phyloP scores from a whole-genome alignment of 1,140 invertebrate species.

The Medauroidea extradentata region DNA sequence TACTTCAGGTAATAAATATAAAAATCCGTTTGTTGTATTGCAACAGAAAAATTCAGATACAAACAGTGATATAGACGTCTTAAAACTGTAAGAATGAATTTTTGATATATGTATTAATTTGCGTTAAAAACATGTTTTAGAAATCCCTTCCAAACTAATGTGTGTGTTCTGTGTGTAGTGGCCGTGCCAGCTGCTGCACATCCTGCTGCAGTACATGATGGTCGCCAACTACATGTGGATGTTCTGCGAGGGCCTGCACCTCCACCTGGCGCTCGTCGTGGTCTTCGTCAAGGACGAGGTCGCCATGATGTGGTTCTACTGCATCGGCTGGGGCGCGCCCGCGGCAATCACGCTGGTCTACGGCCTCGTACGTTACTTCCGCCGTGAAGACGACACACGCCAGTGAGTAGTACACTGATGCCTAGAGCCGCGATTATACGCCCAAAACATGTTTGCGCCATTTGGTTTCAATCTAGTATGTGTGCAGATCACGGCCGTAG shows the following conservation, averaged over 20 bases:
- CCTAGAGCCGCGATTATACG: too few species aligned
- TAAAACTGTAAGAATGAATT: too few species aligned
- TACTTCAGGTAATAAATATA: too few species aligned
- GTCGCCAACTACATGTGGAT: conserved; percentile 59
- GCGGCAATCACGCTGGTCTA: conserved; percentile 40
- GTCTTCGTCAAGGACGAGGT: conserved; percentile 52
- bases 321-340: conserved; percentile 52
- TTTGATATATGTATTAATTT: too few species aligned
- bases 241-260: conserved; percentile 54
- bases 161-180: conserved; percentile 37
- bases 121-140: too few species aligned
- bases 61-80: too few species aligned
- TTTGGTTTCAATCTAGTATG: too few species aligned
- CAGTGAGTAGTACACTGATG: not conserved
- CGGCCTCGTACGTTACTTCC: conserved; percentile 19
- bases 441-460: too few species aligned
- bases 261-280: conserved; percentile 53
- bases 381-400: not conserved
- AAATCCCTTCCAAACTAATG: too few species aligned
- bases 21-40: too few species aligned
- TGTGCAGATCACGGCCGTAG: too few species aligned
- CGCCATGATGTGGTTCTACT: conserved; percentile 50
- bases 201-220: conserved; percentile 54
- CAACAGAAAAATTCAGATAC: too few species aligned
- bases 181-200: conserved; percentile 51